Base-by-base conservation (phyloP, 2,797 vertebrate genomes). In the Chiloscyllium punctatum region DNA sequence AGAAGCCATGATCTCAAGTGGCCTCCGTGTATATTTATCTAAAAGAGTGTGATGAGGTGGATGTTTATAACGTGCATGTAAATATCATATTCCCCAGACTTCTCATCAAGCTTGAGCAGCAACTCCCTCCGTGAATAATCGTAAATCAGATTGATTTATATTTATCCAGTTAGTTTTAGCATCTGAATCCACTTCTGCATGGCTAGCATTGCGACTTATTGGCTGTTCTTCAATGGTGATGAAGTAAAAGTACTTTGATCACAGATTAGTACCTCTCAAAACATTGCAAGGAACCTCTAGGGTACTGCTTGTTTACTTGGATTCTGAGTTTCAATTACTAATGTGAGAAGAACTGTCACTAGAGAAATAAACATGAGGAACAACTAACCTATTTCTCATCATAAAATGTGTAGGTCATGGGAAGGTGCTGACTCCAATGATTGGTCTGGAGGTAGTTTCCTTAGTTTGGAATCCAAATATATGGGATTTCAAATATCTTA, bases 1-100 rank as follows among this genome's bases (percentile, higher is more conserved):
- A 84, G 82, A 84, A 84, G 82, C 37, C 48, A 42, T 84, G 18
- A 84, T 84, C 82, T 48, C 42, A 84, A 18, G 42, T 25, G 82
- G 82, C 21, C 82, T 25, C 42, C 42, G 48, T 48, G 21, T 48
- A 6, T 84, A 84, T 84, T 84, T 84, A 84, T 84, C 42, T 84
- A 84, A 84, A 84, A 48, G 6, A 48, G 37, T 6, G 48, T 25
- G 37, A 25, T 84, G 82, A 48, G 21, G 7, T 84, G 42, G 42
- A 84, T 84, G 82, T 84, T 84, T 84, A 84, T 23, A 84, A 84
- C 42, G 48, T 8, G 82, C 42, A 25, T 84, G 42, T 84, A 84
- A 84, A 84, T 84, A 84, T 21, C 82, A 84, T 84, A 84, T 84
- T 84, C 82, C 82, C 82, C 2, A 48, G 82, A 84, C 82, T 84